These are phyloP conservation scores for Psilopogon haemacephalus DNA, from an alignment of 2,113 vertebrate genomes.

Conservation along the genomic window DNA sequence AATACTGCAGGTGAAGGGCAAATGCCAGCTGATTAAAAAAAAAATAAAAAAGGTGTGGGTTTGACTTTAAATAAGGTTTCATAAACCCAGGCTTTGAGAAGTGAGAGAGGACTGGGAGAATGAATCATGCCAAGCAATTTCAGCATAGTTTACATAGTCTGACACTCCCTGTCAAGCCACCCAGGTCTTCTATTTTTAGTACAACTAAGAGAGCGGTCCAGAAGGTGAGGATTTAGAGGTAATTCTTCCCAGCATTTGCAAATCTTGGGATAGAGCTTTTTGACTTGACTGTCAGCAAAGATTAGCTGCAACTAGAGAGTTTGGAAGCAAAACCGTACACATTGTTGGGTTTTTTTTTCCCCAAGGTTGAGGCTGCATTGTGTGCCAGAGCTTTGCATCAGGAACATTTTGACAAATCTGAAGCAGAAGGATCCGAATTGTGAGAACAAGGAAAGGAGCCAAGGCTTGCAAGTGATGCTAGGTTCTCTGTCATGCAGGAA, in stretches of 20 bases:
- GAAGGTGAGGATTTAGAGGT: constrained; percentile 13
- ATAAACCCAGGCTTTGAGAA: neutral
- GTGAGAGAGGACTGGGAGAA: neutral
- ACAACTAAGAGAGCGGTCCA: neutral
- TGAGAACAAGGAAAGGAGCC: neutral
- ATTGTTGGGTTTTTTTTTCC: neutral
- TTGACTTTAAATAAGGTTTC: constrained; percentile 29
- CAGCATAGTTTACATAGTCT: constrained; percentile 24
- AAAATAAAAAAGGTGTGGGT: neutral
- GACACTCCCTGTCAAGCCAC: constrained; percentile 7
- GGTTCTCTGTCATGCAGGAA: neutral
- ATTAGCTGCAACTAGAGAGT: constrained; percentile 15
- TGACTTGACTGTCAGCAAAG: neutral
- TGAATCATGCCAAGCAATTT: constrained; percentile 38
- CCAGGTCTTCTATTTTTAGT: constrained; percentile 1
- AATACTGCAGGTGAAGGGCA: neutral
- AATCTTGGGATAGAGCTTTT: neutral
- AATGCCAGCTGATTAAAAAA: constrained; percentile 18
- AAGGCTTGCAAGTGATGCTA: neutral
- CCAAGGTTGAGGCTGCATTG: neutral
- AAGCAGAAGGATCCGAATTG: neutral
- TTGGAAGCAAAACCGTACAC: neutral
- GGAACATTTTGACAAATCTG: neutral
- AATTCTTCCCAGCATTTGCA: constrained; percentile 15
- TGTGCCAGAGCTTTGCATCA: neutral